Evolutionary conservation across 2,113 vertebrate genomes (phyloP).

Genomic region (Indicator indicator): DNA sequence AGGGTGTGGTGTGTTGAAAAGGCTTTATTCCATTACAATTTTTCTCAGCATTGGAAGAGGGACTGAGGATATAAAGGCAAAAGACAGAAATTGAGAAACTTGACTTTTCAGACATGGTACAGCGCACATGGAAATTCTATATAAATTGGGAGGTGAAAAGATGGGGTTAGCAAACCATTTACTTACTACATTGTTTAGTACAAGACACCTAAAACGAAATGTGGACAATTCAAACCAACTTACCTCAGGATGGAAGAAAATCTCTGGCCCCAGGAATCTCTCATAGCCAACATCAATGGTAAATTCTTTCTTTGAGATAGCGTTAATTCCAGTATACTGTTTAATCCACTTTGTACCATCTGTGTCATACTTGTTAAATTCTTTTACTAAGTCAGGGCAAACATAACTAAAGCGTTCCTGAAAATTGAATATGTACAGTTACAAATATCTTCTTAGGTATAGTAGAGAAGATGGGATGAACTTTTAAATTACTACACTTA

Average conservation of each 20-base stretch:
- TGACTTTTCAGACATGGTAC: not conserved
- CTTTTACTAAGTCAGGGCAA: constrained; percentile 97
- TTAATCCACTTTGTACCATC: constrained; percentile 98
- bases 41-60: not conserved
- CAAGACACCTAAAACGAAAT: not conserved
- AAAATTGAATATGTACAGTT: not conserved
- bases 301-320: constrained; percentile 98
- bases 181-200: not conserved
- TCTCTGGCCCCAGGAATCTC: constrained; percentile 96
- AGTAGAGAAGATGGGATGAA: not conserved
- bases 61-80: not conserved
- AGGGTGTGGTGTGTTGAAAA: no score
- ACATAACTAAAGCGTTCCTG: constrained; percentile 98
- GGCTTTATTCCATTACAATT: not conserved
- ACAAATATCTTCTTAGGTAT: not conserved
- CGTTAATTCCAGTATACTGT: constrained; percentile 96
- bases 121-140: not conserved
- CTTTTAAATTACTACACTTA: no score
- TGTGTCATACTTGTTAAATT: constrained; percentile 97
- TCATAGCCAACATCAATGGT: constrained; percentile 98
- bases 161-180: not conserved
- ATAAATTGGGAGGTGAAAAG: not conserved
- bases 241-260: constrained; percentile 99
- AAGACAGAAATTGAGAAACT: not conserved
- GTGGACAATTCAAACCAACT: not conserved